These are phyloP conservation scores for Amia ocellicauda DNA, from an alignment of 2,113 vertebrate genomes.

Conservation along the genomic window DNA sequence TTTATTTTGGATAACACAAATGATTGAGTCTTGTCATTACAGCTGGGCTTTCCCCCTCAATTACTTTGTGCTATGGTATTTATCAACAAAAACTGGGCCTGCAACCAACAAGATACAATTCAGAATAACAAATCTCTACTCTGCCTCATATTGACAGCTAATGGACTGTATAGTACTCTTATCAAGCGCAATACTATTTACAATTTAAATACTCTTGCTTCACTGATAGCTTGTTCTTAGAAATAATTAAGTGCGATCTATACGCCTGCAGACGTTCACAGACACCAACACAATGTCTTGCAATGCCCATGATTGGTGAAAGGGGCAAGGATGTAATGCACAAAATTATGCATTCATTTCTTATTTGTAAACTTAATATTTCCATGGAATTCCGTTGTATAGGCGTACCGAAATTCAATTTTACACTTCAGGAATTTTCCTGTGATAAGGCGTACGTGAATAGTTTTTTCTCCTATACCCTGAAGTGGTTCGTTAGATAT, in stretches of 20 bases:
- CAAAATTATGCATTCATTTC: constrained; percentile 24
- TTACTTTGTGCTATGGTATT: no score
- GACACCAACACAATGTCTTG: constrained; percentile 16
- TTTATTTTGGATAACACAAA: neutral
- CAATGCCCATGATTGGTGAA: constrained; percentile 1
- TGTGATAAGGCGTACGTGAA: constrained; percentile 38
- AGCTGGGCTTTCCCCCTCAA: no score
- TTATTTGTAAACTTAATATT: constrained; percentile 29
- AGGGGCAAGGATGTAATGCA: constrained; percentile 20
- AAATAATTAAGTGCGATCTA: constrained; percentile 21
- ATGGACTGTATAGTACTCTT: neutral
- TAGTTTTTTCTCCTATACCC: constrained; percentile 30
- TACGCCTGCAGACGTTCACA: constrained; percentile 33
- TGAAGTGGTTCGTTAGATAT: constrained; percentile 4
- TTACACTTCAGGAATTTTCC: constrained; percentile 55
- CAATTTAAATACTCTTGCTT: neutral
- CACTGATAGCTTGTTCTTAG: neutral
- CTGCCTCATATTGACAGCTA: no score
- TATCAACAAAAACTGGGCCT: no score
- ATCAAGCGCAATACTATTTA: neutral
- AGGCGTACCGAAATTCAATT: constrained; percentile 49
- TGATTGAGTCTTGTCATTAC: neutral
- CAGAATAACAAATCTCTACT: no score
- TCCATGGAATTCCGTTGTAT: neutral
- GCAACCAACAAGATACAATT: no score